Percentiles rank a stretch among this genome's conserved stretches.
These are phyloP conservation scores for Teleopsis dalmanni DNA, from an alignment of 1,140 invertebrate species.

Conservation along the genomic window DNA sequence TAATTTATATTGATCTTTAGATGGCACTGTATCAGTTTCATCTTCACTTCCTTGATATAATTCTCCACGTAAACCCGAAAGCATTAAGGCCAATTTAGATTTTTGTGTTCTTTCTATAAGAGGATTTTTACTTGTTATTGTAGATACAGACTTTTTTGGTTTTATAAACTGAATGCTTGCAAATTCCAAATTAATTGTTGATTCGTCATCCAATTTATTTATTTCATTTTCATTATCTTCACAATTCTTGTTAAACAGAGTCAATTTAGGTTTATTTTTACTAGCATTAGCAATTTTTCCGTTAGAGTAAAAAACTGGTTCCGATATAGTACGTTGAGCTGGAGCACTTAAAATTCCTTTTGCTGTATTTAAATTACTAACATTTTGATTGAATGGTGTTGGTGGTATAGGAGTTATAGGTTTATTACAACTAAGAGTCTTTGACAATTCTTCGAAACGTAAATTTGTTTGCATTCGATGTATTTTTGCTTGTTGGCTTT, in stretches of 20 bases:
- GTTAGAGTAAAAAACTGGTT: constrained; percentile 7
- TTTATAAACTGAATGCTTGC: constrained; percentile 38
- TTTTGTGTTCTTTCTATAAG: constrained; percentile 36
- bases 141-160: constrained; percentile 26
- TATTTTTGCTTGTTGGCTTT: constrained; percentile 25
- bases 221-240: neutral
- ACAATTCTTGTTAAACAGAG: constrained; percentile 31
- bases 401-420: constrained; percentile 18
- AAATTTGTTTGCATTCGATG: constrained; percentile 19
- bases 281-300: neutral
- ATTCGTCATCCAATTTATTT: neutral
- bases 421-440: constrained; percentile 16
- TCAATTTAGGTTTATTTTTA: constrained; percentile 27
- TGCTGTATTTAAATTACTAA: neutral
- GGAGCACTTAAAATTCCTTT: neutral
- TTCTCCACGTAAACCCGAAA: constrained; percentile 36
- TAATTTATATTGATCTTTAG: neutral
- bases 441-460: constrained; percentile 13
- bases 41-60: constrained; percentile 28
- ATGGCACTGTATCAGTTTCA: constrained; percentile 14
- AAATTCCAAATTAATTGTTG: constrained; percentile 19
- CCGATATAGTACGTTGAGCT: constrained; percentile 16
- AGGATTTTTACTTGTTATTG: constrained; percentile 17
- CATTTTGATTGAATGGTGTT: constrained; percentile 10
- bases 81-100: constrained; percentile 36